phyloP scores from a whole-genome alignment of 2,113 vertebrate genomes.

The Psilopsiagon aymara region DNA sequence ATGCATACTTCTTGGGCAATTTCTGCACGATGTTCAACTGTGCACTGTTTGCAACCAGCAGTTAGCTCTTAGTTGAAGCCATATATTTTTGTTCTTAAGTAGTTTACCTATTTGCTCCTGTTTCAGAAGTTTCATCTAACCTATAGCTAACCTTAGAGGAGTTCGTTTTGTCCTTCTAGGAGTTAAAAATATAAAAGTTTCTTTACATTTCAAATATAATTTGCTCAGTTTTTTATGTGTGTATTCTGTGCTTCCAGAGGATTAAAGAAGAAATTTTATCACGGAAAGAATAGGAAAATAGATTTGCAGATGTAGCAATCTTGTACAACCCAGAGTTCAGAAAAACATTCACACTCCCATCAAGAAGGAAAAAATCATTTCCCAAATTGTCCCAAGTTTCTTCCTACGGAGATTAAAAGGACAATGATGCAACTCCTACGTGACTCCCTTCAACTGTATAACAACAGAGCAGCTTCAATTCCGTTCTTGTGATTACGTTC shows the following conservation, averaged over 20 bases:
- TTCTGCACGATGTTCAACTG: not conserved
- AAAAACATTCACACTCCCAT: not conserved
- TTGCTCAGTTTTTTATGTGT: not conserved
- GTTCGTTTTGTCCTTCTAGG: not conserved
- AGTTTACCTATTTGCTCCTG: not conserved
- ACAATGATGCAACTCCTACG: conserved; percentile 7
- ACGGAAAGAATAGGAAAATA: not conserved
- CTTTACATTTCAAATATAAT: not conserved
- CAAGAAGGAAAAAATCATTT: not conserved
- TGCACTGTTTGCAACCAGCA: not conserved
- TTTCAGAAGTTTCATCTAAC: not conserved
- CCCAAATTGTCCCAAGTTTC: not conserved
- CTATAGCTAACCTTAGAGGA: not conserved
- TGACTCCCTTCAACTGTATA: not conserved
- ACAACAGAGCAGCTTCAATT: not conserved
- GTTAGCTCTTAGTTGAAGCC: not conserved
- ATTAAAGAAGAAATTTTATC: conserved; percentile 4
- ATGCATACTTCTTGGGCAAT: not conserved
- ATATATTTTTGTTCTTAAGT: not conserved
- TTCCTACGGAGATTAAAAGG: conserved; percentile 37
- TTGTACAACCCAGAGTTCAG: not conserved
- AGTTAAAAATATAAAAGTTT: not conserved
- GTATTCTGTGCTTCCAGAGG: not conserved
- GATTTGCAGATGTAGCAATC: conserved; percentile 26
- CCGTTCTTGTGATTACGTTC: not conserved